These are phyloP conservation scores for Gephyroberyx darwinii DNA, from an alignment of 2,797 vertebrate genomes.

Conservation along the genomic window DNA sequence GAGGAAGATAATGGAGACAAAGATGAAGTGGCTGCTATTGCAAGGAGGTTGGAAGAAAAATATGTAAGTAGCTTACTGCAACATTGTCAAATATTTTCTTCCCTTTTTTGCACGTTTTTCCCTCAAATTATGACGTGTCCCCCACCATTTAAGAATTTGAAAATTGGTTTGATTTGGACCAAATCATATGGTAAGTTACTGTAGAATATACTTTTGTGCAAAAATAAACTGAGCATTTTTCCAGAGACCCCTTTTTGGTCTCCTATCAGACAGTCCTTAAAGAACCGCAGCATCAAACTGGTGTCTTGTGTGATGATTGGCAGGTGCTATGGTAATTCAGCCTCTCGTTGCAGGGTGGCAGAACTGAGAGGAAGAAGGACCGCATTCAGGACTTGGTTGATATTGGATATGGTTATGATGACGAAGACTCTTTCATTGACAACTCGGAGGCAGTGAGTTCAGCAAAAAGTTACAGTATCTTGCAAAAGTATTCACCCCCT, in stretches of 20 bases:
- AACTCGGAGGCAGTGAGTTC: constrained; percentile 96
- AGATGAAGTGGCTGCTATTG: constrained; percentile 83
- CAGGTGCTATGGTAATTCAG: background rate
- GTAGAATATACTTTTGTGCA: too few species aligned
- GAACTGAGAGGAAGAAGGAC: constrained; percentile 85
- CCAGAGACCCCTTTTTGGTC: too few species aligned
- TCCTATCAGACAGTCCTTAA: background rate
- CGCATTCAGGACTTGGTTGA: constrained; percentile 94
- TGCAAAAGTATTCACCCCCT: too few species aligned
- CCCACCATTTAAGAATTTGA: too few species aligned
- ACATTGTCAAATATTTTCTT: background rate
- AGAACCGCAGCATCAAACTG: background rate
- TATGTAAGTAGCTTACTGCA: constrained; percentile 79
- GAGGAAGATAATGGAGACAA: constrained; percentile 80
- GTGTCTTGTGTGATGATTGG: background rate
- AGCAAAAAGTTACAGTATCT: background rate
- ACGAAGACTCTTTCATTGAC: constrained; percentile 97
- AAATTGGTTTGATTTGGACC: too few species aligned
- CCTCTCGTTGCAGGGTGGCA: constrained; percentile 78
- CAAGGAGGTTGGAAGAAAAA: constrained; percentile 89
- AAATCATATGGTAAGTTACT: too few species aligned
- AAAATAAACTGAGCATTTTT: too few species aligned
- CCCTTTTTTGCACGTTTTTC: too few species aligned
- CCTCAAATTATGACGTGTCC: too few species aligned
- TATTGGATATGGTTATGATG: constrained; percentile 95